Evolutionary conservation across 2,797 vertebrate species (phyloP).

Genomic region (Odontamblyopus rebecca): DNA sequence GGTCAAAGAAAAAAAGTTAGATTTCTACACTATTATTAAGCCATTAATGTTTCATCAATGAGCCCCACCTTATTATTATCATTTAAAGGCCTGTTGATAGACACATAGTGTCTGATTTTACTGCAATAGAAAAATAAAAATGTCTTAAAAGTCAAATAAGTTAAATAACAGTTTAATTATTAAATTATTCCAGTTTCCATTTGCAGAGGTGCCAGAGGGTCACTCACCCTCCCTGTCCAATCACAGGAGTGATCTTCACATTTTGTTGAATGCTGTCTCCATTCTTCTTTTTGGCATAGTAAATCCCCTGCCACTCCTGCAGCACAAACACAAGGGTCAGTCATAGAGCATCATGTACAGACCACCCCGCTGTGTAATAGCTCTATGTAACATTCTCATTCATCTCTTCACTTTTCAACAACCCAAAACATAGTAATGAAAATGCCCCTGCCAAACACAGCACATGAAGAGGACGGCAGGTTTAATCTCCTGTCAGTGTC

Average conservation of each 20-base stretch:
- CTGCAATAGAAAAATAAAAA: conserved; percentile 69
- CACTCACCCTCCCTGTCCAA: conserved; percentile 97
- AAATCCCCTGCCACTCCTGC: conserved; percentile 98
- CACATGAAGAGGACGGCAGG: not conserved
- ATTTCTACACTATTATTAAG: conserved; percentile 2
- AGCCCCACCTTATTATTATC: conserved; percentile 91
- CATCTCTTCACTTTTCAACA: not conserved
- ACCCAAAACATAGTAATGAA: not conserved
- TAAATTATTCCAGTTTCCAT: not conserved
- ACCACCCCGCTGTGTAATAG: not conserved
- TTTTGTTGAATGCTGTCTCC: conserved; percentile 95
- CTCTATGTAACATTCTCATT: not conserved
- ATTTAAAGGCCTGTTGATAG: conserved; percentile 93
- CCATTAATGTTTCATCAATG: conserved; percentile 14
- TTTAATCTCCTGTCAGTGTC: not conserved
- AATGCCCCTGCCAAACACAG: not conserved
- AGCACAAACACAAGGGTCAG: conserved; percentile 24
- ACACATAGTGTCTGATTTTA: conserved; percentile 99
- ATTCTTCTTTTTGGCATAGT: conserved; percentile 94
- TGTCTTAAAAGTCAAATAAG: not conserved
- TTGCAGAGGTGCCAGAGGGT: conserved; percentile 2
- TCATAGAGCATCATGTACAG: not conserved
- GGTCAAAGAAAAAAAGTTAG: conserved; percentile 28
- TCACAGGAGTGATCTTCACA: conserved; percentile 97
- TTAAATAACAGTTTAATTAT: not conserved